phyloP scores from a whole-genome alignment of 2,113 vertebrate genomes.

The Pygoscelis adeliae region DNA sequence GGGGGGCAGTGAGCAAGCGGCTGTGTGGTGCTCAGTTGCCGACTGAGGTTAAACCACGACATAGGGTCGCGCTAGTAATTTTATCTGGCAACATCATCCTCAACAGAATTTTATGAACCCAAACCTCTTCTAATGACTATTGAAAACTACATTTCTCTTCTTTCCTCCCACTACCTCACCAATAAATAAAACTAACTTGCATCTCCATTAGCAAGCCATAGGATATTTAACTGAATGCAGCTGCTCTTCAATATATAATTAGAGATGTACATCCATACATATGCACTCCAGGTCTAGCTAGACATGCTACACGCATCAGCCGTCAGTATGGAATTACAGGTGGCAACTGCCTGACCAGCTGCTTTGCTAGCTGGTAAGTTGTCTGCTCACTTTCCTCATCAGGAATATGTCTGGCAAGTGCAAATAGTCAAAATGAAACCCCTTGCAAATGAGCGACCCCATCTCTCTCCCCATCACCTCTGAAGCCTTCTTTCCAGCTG shows the following conservation, averaged over 20 bases:
- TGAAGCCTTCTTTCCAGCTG: background rate
- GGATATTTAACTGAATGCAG: background rate
- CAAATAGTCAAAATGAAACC: background rate
- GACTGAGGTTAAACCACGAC: no score
- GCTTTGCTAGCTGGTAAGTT: background rate
- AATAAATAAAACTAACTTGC: background rate
- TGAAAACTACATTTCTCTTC: background rate
- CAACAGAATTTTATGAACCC: background rate
- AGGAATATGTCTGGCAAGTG: background rate
- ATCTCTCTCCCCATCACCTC: background rate
- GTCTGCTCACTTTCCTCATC: background rate
- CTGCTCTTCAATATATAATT: background rate
- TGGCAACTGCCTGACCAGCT: background rate
- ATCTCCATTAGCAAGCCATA: background rate
- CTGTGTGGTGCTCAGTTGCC: no score
- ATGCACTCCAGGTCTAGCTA: background rate
- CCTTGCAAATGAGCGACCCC: background rate
- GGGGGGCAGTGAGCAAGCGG: no score
- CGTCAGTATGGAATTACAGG: background rate
- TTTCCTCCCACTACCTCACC: background rate
- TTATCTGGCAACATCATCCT: background rate
- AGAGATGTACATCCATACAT: background rate
- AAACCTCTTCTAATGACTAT: background rate
- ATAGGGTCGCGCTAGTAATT: background rate
- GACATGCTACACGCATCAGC: background rate